Percentiles rank a stretch among this genome's conserved stretches.
Evolutionary conservation across 92 coral and sea anemone genomes (phyloP).

Genomic region (Zoanthus solanderi): DNA sequence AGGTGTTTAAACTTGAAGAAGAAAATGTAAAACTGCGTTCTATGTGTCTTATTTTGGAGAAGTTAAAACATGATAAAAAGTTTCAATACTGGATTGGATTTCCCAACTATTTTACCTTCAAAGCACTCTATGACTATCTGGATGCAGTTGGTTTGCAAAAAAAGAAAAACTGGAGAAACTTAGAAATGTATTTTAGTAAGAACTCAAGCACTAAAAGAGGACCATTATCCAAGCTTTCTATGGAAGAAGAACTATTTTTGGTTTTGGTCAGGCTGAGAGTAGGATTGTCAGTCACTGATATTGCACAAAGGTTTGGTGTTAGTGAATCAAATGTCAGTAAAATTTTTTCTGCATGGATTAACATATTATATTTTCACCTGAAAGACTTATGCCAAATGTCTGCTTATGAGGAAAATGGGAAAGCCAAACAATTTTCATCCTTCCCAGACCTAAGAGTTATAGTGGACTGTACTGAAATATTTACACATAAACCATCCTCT

Average conservation of each 20-base stretch:
- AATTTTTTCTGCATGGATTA: background rate
- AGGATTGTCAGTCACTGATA: background rate
- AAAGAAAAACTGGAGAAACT: background rate
- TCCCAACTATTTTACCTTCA: background rate
- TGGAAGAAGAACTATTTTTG: background rate
- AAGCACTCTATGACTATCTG: background rate
- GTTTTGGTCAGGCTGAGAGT: background rate
- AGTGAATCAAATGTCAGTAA: background rate
- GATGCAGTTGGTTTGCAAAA: background rate
- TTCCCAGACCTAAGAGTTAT: background rate
- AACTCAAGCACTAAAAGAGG: too few relatives aligned
- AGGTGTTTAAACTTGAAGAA: background rate
- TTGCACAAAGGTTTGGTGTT: background rate
- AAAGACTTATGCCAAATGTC: background rate
- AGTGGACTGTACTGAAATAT: background rate
- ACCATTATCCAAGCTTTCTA: background rate
- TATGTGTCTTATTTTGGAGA: background rate
- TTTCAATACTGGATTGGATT: background rate
- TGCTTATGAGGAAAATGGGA: background rate
- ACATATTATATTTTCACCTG: background rate
- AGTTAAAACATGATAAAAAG: background rate
- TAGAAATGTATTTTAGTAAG: background rate
- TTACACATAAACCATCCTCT: background rate
- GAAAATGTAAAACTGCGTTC: background rate
- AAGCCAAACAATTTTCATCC: background rate